Percentiles rank a stretch among this genome's conserved stretches.
These are phyloP conservation scores for Phymorhynchus buccinoides DNA, from an alignment of 1,140 invertebrate species.

Conservation along the genomic window DNA sequence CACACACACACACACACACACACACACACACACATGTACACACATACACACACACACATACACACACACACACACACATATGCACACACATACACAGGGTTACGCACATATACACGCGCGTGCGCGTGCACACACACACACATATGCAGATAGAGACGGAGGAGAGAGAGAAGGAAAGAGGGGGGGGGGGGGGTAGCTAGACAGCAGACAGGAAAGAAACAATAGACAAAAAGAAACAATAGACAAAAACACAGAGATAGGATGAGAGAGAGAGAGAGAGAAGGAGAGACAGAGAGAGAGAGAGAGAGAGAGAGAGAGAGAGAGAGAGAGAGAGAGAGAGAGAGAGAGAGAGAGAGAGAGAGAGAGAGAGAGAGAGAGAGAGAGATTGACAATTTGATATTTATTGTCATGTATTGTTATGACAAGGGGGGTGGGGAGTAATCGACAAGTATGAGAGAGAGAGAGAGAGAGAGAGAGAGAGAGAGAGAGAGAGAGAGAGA, in stretches of 20 bases:
- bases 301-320: too few species aligned
- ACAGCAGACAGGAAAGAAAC: background rate
- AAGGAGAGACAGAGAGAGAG: too few species aligned
- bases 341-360: too few species aligned
- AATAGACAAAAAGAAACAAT: background rate
- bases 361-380: constrained; percentile 30
- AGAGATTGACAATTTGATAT: background rate
- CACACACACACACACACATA: background rate
- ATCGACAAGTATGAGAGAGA: too few species aligned
- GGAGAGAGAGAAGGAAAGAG: constrained; percentile 32
- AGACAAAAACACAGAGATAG: background rate
- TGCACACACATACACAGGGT: background rate
- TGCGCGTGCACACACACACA: background rate
- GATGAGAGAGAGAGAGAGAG: constrained; percentile 38
- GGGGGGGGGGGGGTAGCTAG: constrained; percentile 28
- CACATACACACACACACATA: constrained; percentile 16
- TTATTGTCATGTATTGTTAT: too few species aligned
- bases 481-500: too few species aligned
- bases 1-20: constrained; percentile 14
- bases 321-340: too few species aligned
- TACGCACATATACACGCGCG: background rate
- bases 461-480: too few species aligned
- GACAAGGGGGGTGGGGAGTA: too few species aligned
- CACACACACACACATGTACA: background rate
- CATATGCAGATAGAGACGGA: background rate